Evolutionary conservation across 2,888 invertebrate species (phyloP), one percentile per base, ranked within the genome.

Genomic region (Eilema sororculum): DNA sequence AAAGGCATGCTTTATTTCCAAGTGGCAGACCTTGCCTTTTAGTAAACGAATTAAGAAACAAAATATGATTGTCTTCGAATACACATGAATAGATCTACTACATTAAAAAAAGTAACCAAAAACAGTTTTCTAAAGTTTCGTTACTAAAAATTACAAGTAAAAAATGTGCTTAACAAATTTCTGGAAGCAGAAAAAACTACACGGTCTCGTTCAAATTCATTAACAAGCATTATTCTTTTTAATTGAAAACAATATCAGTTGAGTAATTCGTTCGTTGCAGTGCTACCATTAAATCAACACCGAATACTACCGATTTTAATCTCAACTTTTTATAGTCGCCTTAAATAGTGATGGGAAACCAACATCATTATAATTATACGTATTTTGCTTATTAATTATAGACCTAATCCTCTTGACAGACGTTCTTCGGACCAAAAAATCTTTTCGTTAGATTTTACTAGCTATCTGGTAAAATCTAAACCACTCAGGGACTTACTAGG

Each of bases 241-340:
- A 78, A 78, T 83, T 81, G 73, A 76, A 77, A 84, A 78, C 78
- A 78, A 82, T 79, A 74, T 75, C 73, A 68, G 37, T 73, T 73
- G 57, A 58, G 65, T 68, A 65, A 68, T 69, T 65, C 33, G 71
- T 73, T 78, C 52, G 69, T 68, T 71, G 65, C 73, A 73, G 75
- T 71, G 75, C 74, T 69, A 73, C 76, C 70, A 62, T 71, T 68
- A 65, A 63, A 62, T 74, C 68, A 65, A 74, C 73, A 69, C 58
- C 66, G 69, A 64, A 56, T 69, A 75, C 71, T 75, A 78, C 74
- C 76, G 74, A 65, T 75, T 79, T 76, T 76, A 70, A 73, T 76
- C 69, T 70, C 25, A 37, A 65, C 69, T 72, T 73, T 71, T 72
- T 73, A 24, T 71, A 24, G 58, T 56, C 52, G 16, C 6, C 46